These are phyloP conservation scores for Hermetia illucens DNA, from an alignment of 1,140 invertebrate genomes.

Conservation along the genomic window DNA sequence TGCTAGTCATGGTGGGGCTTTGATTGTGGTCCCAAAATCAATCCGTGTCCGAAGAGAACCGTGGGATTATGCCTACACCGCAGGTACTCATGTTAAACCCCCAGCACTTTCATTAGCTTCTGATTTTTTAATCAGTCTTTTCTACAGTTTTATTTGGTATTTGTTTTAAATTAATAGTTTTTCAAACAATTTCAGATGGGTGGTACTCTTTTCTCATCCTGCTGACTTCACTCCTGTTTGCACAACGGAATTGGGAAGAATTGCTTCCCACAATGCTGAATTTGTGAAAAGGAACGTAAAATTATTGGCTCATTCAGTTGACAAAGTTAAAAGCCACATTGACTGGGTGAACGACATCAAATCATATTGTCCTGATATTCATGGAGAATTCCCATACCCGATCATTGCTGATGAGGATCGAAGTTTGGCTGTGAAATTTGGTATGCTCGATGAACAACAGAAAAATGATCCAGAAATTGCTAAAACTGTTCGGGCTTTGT, in stretches of 20 bases:
- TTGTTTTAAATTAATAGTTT: too few relatives aligned
- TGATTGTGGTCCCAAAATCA: too few relatives aligned
- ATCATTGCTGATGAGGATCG: constrained; percentile 76
- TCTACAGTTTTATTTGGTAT: too few relatives aligned
- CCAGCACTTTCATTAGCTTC: too few relatives aligned
- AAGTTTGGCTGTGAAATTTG: constrained; percentile 58
- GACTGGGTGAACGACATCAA: constrained; percentile 74
- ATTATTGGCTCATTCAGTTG: constrained; percentile 76
- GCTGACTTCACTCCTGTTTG: constrained; percentile 90
- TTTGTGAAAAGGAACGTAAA: constrained; percentile 71
- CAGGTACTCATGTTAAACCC: too few relatives aligned
- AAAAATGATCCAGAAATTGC: constrained; percentile 55
- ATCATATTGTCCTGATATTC: constrained; percentile 51
- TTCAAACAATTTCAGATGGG: constrained; percentile 71
- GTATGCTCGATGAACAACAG: constrained; percentile 77
- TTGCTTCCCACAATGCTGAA: constrained; percentile 57
- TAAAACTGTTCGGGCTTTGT: constrained; percentile 69
- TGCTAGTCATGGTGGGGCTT: too few relatives aligned
- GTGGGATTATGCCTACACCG: too few relatives aligned
- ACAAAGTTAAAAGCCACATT: constrained; percentile 59
- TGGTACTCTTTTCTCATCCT: constrained; percentile 82
- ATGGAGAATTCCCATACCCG: constrained; percentile 63
- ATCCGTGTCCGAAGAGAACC: too few relatives aligned
- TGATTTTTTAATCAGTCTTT: too few relatives aligned
- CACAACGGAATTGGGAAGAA: constrained; percentile 76